These are phyloP conservation scores for Desoria tigrina DNA, from an alignment of 2,888 invertebrate genomes.

Conservation along the genomic window DNA sequence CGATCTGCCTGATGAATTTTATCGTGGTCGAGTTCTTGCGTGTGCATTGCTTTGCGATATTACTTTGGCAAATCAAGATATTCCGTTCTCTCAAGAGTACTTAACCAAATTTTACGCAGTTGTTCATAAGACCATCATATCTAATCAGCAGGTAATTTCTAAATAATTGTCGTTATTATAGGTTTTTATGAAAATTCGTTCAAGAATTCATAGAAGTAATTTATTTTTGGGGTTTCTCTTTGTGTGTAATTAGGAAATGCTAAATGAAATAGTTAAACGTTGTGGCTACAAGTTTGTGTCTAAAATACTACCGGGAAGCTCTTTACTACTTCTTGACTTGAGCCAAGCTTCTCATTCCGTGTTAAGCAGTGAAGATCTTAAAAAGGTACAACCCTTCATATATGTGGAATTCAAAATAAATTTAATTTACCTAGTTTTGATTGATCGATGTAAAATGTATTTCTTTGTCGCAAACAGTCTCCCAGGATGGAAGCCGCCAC, in stretches of 20 bases:
- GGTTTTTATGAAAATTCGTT: constrained; percentile 9
- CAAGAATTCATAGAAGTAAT: too few species aligned
- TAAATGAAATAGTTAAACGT: constrained; percentile 74
- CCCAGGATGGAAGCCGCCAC: constrained; percentile 90
- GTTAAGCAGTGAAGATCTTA: constrained; percentile 75
- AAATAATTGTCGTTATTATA: neutral
- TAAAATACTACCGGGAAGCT: constrained; percentile 82
- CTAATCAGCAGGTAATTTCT: constrained; percentile 65
- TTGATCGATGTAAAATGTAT: neutral
- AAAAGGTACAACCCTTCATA: constrained; percentile 59
- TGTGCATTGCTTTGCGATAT: constrained; percentile 77
- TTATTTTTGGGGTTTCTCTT: too few species aligned
- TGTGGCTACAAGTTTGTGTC: constrained; percentile 84
- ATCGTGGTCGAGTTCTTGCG: constrained; percentile 79
- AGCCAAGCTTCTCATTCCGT: constrained; percentile 87
- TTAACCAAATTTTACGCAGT: constrained; percentile 84
- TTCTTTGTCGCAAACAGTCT: too few species aligned
- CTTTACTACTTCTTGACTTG: constrained; percentile 81
- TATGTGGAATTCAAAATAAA: too few species aligned
- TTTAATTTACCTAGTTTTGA: too few species aligned
- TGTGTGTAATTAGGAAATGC: constrained; percentile 72
- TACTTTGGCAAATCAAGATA: constrained; percentile 78
- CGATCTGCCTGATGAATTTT: constrained; percentile 71
- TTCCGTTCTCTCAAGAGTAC: constrained; percentile 69
- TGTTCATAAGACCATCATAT: constrained; percentile 69